A percentile compares a stretch with the other conserved stretches of the same genome.
These are phyloP conservation scores for Plagodis dolabraria DNA, from an alignment of 2,888 invertebrate genomes.

Conservation along the genomic window DNA sequence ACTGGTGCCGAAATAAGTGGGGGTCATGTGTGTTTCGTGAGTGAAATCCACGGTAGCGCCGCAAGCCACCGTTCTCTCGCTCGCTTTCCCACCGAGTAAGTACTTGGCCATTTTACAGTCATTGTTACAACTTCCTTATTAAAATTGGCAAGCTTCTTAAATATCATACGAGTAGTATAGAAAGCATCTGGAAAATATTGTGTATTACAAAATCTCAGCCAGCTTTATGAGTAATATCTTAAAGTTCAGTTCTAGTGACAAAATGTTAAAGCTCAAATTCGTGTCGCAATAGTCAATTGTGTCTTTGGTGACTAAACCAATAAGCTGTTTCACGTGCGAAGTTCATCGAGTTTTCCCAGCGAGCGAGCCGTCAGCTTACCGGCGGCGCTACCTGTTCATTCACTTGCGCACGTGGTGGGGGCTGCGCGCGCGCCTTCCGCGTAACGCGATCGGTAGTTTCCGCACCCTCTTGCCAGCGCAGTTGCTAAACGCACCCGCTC, in stretches of 20 bases:
- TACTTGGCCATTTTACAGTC: constrained; percentile 35
- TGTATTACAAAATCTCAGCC: constrained; percentile 10
- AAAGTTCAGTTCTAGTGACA: constrained; percentile 11
- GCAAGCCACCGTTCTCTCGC: constrained; percentile 66
- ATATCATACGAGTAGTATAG: neutral
- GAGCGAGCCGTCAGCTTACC: constrained; percentile 57
- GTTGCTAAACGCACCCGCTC: constrained; percentile 82
- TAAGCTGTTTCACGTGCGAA: constrained; percentile 37
- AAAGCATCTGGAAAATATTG: constrained; percentile 28
- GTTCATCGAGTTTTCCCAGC: constrained; percentile 43
- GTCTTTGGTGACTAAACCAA: constrained; percentile 25
- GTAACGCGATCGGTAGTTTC: constrained; percentile 83
- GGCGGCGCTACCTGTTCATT: constrained; percentile 79
- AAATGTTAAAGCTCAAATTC: constrained; percentile 21
- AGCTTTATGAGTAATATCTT: neutral
- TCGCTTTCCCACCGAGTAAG: constrained; percentile 72
- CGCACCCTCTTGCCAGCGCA: constrained; percentile 79
- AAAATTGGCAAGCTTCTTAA: neutral
- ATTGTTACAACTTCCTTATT: constrained; percentile 34
- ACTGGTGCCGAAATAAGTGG: constrained; percentile 73
- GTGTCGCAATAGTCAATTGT: constrained; percentile 19
- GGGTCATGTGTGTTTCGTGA: constrained; percentile 72
- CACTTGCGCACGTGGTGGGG: constrained; percentile 72
- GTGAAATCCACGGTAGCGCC: constrained; percentile 79
- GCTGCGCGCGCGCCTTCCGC: constrained; percentile 79